Conservation (phyloP, 53 echinoderm and acorn worm species). For the Patiria pectinifera region DNA sequence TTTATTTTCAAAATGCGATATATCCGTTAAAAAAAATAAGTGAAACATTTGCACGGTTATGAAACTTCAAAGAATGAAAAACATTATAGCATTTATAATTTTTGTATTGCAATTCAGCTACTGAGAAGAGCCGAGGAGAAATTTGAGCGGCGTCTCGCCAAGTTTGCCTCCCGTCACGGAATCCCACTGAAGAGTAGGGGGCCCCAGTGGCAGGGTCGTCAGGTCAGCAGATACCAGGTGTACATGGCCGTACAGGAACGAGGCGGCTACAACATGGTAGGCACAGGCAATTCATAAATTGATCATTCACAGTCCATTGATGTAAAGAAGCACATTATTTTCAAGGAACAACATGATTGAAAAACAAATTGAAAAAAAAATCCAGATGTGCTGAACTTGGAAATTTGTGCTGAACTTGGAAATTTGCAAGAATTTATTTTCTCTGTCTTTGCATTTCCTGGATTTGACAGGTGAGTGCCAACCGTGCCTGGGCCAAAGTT, state of each 20-base stretch:
- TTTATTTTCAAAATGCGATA: too few species aligned
- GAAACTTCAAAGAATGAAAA: too few species aligned
- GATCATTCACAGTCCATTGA: too few species aligned
- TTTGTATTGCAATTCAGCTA: slow-evolving; percentile 28
- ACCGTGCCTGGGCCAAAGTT: slow-evolving; percentile 47
- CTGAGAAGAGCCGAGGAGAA: slow-evolving; percentile 62
- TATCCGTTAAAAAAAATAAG: too few species aligned
- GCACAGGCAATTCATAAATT: too few species aligned
- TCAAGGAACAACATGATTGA: too few species aligned
- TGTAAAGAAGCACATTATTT: too few species aligned
- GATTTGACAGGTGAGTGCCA: slow-evolving; percentile 41
- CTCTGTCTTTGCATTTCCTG: neutral
- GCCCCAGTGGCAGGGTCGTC: slow-evolving; percentile 67
- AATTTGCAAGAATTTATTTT: neutral
- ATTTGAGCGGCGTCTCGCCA: slow-evolving; percentile 33
- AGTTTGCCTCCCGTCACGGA: slow-evolving; percentile 12
- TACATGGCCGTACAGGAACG: slow-evolving; percentile 82
- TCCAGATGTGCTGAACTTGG: too few species aligned
- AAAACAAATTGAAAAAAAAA: too few species aligned
- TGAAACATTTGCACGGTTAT: too few species aligned
- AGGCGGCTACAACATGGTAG: slow-evolving; percentile 79
- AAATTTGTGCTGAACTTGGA: too few species aligned
- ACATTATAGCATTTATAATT: neutral
- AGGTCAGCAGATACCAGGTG: slow-evolving; percentile 71
- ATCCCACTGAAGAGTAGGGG: slow-evolving; percentile 13